Evolutionary conservation across 2,113 vertebrate genomes (phyloP).

Genomic region (Ondatra zibethicus): DNA sequence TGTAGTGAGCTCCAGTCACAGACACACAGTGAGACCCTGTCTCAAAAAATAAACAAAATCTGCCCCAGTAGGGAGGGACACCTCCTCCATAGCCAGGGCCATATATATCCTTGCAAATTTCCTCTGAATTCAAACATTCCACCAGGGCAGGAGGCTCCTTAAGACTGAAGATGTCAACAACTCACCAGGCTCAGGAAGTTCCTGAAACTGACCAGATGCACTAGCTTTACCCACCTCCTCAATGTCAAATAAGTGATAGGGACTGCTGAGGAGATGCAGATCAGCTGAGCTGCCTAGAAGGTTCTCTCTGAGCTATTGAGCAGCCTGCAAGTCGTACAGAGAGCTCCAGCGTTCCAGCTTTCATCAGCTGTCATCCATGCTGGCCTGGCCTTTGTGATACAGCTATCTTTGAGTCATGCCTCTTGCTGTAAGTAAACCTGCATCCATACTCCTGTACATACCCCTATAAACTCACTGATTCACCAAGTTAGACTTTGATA

Average conservation of each 20-base stretch:
- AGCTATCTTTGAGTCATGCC: background rate
- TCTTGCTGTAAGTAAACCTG: background rate
- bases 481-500: background rate
- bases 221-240: background rate
- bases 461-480: background rate
- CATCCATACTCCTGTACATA: background rate
- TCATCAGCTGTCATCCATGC: background rate
- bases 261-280: background rate
- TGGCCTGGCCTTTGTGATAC: background rate
- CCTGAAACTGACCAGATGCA: background rate
- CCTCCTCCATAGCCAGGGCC: background rate
- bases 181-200: background rate
- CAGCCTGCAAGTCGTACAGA: too few species aligned
- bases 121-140: background rate
- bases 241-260: background rate
- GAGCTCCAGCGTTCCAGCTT: background rate
- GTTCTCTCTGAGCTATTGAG: background rate
- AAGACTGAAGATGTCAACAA: background rate
- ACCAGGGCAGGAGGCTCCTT: background rate
- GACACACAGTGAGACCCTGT: background rate
- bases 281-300: background rate
- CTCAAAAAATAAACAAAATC: background rate
- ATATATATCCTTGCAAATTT: background rate
- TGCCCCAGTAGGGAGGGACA: background rate
- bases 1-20: background rate